Base-by-base conservation (phyloP, 2,113 vertebrate genomes). In the Budorcas taxicolor region DNA sequence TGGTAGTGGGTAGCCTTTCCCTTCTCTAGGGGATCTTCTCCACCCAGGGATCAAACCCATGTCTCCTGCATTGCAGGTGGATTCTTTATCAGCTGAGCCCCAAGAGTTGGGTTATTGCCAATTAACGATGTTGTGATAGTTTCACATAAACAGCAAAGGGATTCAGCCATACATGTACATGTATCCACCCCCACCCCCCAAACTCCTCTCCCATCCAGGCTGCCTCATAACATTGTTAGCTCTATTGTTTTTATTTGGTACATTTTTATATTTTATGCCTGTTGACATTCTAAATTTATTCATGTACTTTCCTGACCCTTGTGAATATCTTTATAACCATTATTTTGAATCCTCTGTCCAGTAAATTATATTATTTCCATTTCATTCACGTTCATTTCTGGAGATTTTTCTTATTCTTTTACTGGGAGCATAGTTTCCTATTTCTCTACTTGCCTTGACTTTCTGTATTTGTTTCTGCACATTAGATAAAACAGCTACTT, bases 131-230 rank as follows among this genome's bases (percentile, higher is more conserved):
- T 13, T 74, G 36, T 74, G 67, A 40, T 74, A 40, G 21, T 40
- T 40, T 74, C 67, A 40, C 21, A 21, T 40, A 25, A 74, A 74
- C 21, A 74, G 36, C 36, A 40, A 25, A 74, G 67, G 67, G 5
- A 74, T 74, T 74, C 67, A 74, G 36, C 36, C 67, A 13, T 40
- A 40, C 67, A 40, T 40, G 10, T 40, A 71, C 10, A 40, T 74
- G 19, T 40, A 25, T 13, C 9, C 21, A 25, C 4, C 5, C 57
- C 11, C 5, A 8, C 15, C 21, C 5, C 2, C 67, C 2, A 40
- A 40, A 74, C 36, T 74, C 67, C 36, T 74, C 67, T 74, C 19
- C 67, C 36, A 40, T 40, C 36, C 67, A 40, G 67, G 21, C 36
- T 74, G n/a, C 67, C 36, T 40, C 21, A 40, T 40, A 74, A 40